These are phyloP conservation scores for Benthosema pterotum DNA, from an alignment of 2,797 vertebrate genomes.

Conservation along the genomic window DNA sequence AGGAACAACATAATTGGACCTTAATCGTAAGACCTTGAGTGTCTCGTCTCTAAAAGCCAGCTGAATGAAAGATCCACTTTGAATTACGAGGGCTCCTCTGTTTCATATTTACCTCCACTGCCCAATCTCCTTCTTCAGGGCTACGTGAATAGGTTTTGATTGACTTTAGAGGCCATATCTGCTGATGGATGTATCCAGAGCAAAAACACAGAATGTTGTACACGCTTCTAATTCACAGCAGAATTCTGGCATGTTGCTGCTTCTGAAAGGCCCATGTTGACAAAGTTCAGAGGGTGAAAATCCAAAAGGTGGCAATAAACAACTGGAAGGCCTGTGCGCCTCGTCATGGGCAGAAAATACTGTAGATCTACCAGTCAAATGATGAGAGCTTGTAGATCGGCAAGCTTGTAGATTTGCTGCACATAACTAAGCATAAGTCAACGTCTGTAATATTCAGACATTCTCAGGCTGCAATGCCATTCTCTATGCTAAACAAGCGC, in stretches of 20 bases:
- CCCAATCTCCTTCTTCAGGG: conserved; percentile 51
- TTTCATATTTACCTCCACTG: conserved; percentile 76
- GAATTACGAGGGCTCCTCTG: conserved; percentile 48
- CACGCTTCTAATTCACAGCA: conserved; percentile 45
- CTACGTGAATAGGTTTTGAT: conserved; percentile 62
- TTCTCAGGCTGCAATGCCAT: conserved; percentile 25
- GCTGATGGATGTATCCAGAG: conserved; percentile 42
- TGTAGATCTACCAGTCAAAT: too few species aligned
- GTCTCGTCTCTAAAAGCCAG: conserved; percentile 53
- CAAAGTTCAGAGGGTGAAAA: conserved; percentile 48
- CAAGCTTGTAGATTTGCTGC: too few species aligned
- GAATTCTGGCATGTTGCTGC: conserved; percentile 35
- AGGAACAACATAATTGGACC: conserved; percentile 57
- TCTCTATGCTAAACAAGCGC: conserved; percentile 10
- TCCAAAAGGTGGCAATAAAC: conserved; percentile 48
- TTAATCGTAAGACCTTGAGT: conserved; percentile 65
- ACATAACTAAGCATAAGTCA: too few species aligned
- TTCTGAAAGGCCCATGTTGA: conserved; percentile 32
- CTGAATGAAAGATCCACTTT: conserved; percentile 70
- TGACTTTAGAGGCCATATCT: conserved; percentile 62
- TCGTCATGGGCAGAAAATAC: too few species aligned
- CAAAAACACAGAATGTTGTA: conserved; percentile 33
- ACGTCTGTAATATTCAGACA: conserved; percentile 29
- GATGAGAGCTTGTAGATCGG: too few species aligned
- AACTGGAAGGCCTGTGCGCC: conserved; percentile 16